Base-by-base conservation (phyloP, 1,140 invertebrate genomes). In the Drosophila bocki region DNA sequence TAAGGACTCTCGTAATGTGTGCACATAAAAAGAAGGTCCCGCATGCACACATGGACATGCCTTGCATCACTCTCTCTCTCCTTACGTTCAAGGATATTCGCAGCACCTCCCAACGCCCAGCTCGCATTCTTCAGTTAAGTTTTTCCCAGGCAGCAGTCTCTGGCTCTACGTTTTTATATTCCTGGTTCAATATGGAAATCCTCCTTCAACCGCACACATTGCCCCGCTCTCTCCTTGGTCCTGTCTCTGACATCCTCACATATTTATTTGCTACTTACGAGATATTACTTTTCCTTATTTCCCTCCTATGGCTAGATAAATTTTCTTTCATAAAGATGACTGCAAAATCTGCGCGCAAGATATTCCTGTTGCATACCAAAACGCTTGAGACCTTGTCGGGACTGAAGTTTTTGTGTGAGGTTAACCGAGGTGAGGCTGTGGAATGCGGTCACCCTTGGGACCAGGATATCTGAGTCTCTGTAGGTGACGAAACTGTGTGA, bases 181-280 rank as follows among this genome's bases (percentile, higher is more conserved):
- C 69, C 32, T 19, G 13, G 13, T 35, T 57, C 53, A 57, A 76
- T 76, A 75, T 76, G 74, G 22, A 75, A 76, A 75, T 76, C 47
- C 61, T 41, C 6, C 72, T 42, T 0, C 13, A 39, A 45, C 59
- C 50, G 17, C 41, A 62, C 56, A 75, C 48, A 32, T 12, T 42
- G 19, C 29, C 26, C 11, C 53, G 33, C 22, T 12, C 19, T 11
- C 19, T 4, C 32, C 9, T 32, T 2, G 35, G 19, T 13, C 37
- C 50, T 58, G 35, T 17, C 19, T 32, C 42, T 47, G 50, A 62
- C 69, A 67, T 45, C 39, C 50, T 35, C 67, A 67, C 75, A 77
- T 67, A 75, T 82, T 82, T 85, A 85, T 85, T 67, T 70, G 68
- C 68, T 82, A 75, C 69, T 82, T 75, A 82, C 39, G 47, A 78